phyloP scores from a whole-genome alignment of 2,888 invertebrate species.

The Argyra leucocephala region DNA sequence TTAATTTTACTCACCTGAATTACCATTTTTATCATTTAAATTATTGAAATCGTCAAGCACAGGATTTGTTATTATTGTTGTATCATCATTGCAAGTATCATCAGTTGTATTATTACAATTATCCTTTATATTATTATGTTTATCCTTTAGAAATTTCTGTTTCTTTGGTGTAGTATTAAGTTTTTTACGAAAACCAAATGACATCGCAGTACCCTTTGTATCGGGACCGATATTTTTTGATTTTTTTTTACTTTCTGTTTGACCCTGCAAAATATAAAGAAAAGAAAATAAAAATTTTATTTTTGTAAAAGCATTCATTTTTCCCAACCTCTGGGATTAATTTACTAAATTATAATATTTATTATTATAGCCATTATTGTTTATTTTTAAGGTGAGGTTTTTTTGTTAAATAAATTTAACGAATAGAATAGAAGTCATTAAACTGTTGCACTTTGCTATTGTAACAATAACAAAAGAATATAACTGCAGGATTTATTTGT shows the following conservation, averaged over 20 bases:
- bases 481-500: no score
- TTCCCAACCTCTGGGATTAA: not conserved
- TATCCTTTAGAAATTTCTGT: constrained; percentile 24
- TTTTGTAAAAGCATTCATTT: no score
- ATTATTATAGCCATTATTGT: not conserved
- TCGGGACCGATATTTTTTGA: constrained; percentile 33
- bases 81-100: constrained; percentile 17
- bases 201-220: constrained; percentile 63
- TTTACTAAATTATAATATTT: not conserved
- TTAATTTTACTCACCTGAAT: constrained; percentile 34
- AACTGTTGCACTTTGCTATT: not conserved
- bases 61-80: constrained; percentile 28
- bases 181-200: constrained; percentile 72
- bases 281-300: not conserved
- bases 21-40: constrained; percentile 40
- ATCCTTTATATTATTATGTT: constrained; percentile 26
- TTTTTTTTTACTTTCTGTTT: constrained; percentile 43
- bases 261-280: constrained; percentile 35
- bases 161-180: constrained; percentile 47
- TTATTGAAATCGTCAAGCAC: constrained; percentile 17
- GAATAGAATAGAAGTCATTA: not conserved
- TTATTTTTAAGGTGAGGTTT: not conserved
- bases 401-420: not conserved
- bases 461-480: no score
- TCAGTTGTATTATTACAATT: constrained; percentile 26